Percentiles rank a stretch among this genome's conserved stretches.
Evolutionary conservation across 2,888 invertebrate genomes (phyloP).

Genomic region (Aradus depressus): DNA sequence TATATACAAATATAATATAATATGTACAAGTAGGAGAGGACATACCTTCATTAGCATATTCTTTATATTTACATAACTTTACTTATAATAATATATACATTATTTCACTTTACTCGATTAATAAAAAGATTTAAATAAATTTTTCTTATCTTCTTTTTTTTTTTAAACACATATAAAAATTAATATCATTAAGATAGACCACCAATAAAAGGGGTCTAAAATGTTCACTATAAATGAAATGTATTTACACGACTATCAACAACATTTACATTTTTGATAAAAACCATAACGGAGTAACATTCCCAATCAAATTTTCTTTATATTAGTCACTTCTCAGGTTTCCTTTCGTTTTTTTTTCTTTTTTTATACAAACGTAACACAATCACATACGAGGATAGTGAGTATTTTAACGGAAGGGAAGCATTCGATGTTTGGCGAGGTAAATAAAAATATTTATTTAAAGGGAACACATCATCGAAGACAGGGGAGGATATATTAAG

Average conservation of each 20-base stretch:
- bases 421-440: too few relatives aligned
- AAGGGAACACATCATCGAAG: too few relatives aligned
- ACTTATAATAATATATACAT: slow-evolving; percentile 9
- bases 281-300: slow-evolving; percentile 17
- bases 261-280: slow-evolving; percentile 22
- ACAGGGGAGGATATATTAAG: too few relatives aligned
- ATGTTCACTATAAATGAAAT: slow-evolving; percentile 10
- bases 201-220: slow-evolving; percentile 9
- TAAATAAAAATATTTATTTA: too few relatives aligned
- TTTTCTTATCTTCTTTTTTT: slow-evolving; percentile 7
- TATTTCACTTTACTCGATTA: not conserved
- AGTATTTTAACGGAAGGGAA: too few relatives aligned
- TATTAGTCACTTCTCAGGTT: too few relatives aligned
- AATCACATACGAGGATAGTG: too few relatives aligned
- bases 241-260: slow-evolving; percentile 17
- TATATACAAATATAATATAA: slow-evolving; percentile 7
- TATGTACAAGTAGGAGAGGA: slow-evolving; percentile 9
- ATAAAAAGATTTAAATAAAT: slow-evolving; percentile 12
- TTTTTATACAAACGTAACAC: too few relatives aligned
- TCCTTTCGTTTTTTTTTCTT: too few relatives aligned
- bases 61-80: slow-evolving; percentile 11
- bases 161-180: slow-evolving; percentile 16
- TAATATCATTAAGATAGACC: slow-evolving; percentile 14
- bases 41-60: slow-evolving; percentile 12
- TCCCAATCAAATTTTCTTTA: too few relatives aligned